Evolutionary conservation across 2,797 vertebrate species (phyloP), one percentile per base, ranked within the genome.

Genomic region (Thamnophis elegans): DNA sequence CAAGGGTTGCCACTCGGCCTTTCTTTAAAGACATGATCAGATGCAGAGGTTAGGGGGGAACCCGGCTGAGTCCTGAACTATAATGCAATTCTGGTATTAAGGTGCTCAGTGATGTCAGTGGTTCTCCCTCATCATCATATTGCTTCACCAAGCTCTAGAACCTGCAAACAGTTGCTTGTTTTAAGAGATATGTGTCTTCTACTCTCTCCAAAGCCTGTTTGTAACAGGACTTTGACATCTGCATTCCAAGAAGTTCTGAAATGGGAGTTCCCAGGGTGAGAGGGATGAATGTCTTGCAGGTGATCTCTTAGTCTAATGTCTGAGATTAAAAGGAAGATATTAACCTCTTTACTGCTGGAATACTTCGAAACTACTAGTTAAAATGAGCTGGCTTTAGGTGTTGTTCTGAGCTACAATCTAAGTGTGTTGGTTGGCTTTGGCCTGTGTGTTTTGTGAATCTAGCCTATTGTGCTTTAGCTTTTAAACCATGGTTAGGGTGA

Each of bases 241-340:
- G 60, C 88, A 86, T 90, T 92, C 92, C 88, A 68, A 28, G 82
- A 36, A 1, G 60, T 92, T 22, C 60, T 92, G 56, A 56, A 58
- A 47, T 92, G 89, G 92, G 92, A 90, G 92, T 92, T 86, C 26
- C 47, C 60, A 47, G 42, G 32, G 7, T 54, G n/a, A 3, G 18
- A 1, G 87, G 60, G 3, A 65, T 65, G 12, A n/a, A n/a, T 28
- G 32, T 26, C 22, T 16, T 62, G 32, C 58, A 92, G 78, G 78
- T 92, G 58, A 92, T 82, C 47, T 65, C n/a, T 85, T 32, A 20
- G 1, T 65, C 56, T 92, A 85, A 55, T 55, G 56, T 12, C 3
- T 16, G 42, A 62, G 25, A 16, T 26, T 47, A 26, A n/a, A 54
- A 59, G 51, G 58, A 32, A 86, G 56, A 16, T 54, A 47, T 89